Percentiles rank a stretch among this genome's conserved stretches.
phyloP scores from a whole-genome alignment of 2,113 vertebrate species.

The Coptodon rendalli region DNA sequence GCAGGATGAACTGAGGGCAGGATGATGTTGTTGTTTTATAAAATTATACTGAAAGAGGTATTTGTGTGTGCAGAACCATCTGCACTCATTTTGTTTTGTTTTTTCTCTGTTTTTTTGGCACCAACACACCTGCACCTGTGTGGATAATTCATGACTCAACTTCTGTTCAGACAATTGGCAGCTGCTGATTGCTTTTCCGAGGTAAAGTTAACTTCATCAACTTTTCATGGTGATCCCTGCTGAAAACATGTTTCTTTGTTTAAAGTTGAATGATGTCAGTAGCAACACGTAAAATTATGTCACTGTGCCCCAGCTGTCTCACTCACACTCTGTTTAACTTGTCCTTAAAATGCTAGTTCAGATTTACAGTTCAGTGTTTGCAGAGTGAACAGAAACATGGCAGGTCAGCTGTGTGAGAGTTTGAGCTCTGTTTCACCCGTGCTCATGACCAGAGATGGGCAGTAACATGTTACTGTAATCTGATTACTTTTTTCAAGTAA shows the following conservation, averaged over 20 bases:
- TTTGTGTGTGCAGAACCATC: neutral
- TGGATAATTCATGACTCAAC: neutral
- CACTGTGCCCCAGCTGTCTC: neutral
- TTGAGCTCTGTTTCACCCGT: neutral
- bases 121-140: neutral
- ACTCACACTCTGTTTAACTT: neutral
- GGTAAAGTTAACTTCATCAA: neutral
- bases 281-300: neutral
- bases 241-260: neutral
- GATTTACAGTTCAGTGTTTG: neutral
- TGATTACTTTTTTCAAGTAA: neutral
- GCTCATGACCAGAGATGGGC: neutral
- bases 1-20: neutral
- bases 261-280: neutral
- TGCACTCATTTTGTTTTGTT: neutral
- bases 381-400: neutral
- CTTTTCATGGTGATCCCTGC: neutral
- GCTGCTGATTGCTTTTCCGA: neutral
- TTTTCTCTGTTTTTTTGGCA: neutral
- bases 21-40: neutral
- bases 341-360: neutral
- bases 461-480: neutral
- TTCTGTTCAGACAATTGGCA: neutral
- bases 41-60: neutral
- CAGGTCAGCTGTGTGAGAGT: neutral